phyloP scores from a whole-genome alignment of 2,113 vertebrate genomes.

The Ictalurus furcatus region DNA sequence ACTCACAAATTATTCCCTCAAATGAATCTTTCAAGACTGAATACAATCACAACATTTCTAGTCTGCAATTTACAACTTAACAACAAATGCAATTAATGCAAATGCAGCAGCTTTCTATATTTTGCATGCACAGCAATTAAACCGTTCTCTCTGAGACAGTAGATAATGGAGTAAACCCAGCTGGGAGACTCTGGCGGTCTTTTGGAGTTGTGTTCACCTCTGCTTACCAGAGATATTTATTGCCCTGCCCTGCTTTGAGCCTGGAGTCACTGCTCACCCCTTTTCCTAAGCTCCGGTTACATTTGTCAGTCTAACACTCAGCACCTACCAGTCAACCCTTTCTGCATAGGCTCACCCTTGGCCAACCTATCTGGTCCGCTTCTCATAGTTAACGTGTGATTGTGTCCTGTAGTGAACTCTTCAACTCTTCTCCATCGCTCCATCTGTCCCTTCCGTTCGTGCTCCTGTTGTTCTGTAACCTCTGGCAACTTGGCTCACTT shows the following conservation, averaged over 20 bases:
- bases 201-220: slow-evolving; percentile 24
- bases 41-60: background rate
- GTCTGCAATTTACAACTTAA: background rate
- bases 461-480: slow-evolving; percentile 44
- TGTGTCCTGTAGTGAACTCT: slow-evolving; percentile 48
- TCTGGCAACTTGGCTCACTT: slow-evolving; percentile 36
- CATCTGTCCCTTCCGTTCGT: slow-evolving; percentile 47
- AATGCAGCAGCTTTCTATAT: background rate
- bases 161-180: slow-evolving; percentile 7
- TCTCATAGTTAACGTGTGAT: slow-evolving; percentile 39
- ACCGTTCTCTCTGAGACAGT: background rate
- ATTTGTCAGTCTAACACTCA: slow-evolving; percentile 69
- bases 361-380: slow-evolving; percentile 42
- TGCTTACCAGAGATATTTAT: slow-evolving; percentile 59
- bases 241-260: slow-evolving; percentile 60
- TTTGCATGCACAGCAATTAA: slow-evolving; percentile 4
- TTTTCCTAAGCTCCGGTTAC: slow-evolving; percentile 53
- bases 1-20: background rate
- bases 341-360: slow-evolving; percentile 56
- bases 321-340: slow-evolving; percentile 55
- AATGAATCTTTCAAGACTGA: slow-evolving; percentile 3
- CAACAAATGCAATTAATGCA: background rate
- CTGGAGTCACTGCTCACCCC: slow-evolving; percentile 60
- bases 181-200: slow-evolving; percentile 23
- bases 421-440: slow-evolving; percentile 21